A percentile compares a stretch with the other conserved stretches of the same genome.
Evolutionary conservation across 2,888 invertebrate genomes (phyloP).

Genomic region (Eremobia ochroleuca): DNA sequence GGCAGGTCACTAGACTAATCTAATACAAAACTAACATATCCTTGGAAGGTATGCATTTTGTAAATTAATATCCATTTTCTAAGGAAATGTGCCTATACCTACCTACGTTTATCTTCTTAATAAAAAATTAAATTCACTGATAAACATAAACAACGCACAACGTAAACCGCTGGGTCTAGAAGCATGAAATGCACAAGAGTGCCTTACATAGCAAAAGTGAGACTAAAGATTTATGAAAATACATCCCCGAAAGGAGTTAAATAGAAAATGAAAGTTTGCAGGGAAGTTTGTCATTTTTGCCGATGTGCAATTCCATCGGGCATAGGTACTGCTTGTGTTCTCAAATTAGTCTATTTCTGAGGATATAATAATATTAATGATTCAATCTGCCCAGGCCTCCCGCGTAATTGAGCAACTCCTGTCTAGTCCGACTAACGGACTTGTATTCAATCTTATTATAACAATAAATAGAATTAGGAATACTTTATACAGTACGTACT

Average conservation of each 20-base stretch:
- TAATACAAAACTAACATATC: neutral
- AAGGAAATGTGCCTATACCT: no score
- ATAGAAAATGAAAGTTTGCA: neutral
- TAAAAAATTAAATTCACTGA: neutral
- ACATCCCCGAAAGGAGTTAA: neutral
- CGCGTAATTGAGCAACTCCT: slow-evolving; percentile 40
- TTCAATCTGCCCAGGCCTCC: slow-evolving; percentile 18
- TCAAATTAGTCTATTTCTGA: slow-evolving; percentile 6
- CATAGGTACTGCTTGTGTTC: neutral
- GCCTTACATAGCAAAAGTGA: neutral
- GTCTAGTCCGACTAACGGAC: slow-evolving; percentile 27
- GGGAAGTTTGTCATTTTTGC: neutral
- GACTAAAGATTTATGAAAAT: neutral
- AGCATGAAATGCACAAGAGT: no score
- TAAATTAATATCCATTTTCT: no score
- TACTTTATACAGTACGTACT: slow-evolving; percentile 16
- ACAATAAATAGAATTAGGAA: slow-evolving; percentile 42
- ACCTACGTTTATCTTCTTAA: neutral
- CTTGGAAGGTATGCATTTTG: no score
- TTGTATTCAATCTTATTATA: slow-evolving; percentile 50
- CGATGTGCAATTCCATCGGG: neutral
- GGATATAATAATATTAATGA: slow-evolving; percentile 31
- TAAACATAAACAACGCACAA: neutral
- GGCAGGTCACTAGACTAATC: neutral
- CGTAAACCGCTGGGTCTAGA: neutral